Evolutionary conservation across 1,140 invertebrate genomes (phyloP), one percentile per base, ranked within the genome.

Genomic region (Drosophila kohkoa): DNA sequence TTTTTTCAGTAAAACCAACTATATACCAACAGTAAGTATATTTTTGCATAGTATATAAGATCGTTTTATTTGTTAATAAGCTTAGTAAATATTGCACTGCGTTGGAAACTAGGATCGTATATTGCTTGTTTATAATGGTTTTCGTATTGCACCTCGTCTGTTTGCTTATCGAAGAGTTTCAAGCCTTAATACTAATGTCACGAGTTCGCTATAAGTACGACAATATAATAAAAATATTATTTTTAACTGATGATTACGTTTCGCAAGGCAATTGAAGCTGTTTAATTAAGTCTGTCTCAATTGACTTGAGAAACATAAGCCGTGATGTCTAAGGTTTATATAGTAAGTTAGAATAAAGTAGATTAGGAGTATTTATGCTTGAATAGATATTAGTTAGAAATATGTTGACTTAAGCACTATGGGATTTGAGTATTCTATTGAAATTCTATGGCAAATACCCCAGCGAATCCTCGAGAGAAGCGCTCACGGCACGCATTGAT

Each of bases 401-500:
- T 25, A 16, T 49, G 63, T 6, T 78, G 74, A 59, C 62, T 74
- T 64, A 55, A 11, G 5, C 66, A 55, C 13, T 72, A 46, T 48
- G 57, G 58, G 45, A 75, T 63, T 55, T 58, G 43, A 70, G 71
- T 71, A 75, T 75, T 66, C 35, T 55, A 69, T 45, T 79, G 51
- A 58, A 72, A 43, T 57, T 77, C 78, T 92, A 93, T 88, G 93
- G 92, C 81, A 93, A 92, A 83, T 93, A 93, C 43, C 93, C 93
- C 60, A 93, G 74, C 59, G 92, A 90, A 74, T 93, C 93, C 78
- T 93, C 93, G 10, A 93, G 60, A 1, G 91, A 92, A 45, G 83
- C 82, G 77, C 92, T 92, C 6, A 92, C 91, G 15, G 82, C 86
- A 38, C 88, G 79, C 82, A 92, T 92, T 3, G 91, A 91, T 68